Evolutionary conservation across 2,113 vertebrate genomes (phyloP).

Genomic region (Anhinga rufa): DNA sequence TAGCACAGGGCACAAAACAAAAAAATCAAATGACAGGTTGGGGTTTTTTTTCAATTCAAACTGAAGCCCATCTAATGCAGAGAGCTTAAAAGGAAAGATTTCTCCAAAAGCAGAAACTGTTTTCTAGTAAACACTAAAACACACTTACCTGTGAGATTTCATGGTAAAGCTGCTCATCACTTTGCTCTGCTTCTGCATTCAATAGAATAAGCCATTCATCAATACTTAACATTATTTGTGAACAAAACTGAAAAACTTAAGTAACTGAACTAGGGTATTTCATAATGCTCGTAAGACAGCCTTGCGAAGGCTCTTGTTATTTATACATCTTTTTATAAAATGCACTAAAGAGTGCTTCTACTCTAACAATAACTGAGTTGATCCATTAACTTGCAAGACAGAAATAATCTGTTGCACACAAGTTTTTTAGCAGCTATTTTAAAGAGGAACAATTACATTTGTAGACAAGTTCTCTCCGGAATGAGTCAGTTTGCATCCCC

Average conservation of each 20-base stretch:
- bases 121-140: not conserved
- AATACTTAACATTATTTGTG: not conserved
- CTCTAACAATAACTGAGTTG: not conserved
- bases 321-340: not conserved
- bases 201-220: not conserved
- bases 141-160: constrained; percentile 91
- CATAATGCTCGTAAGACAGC: not conserved
- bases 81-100: not conserved
- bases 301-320: not conserved
- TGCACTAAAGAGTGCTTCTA: not conserved
- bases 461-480: not conserved
- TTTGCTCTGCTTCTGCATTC: constrained; percentile 90
- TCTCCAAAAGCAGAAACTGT: not conserved
- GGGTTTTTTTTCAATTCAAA: not conserved
- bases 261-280: not conserved
- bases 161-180: constrained; percentile 93
- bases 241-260: not conserved
- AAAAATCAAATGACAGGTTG: not conserved
- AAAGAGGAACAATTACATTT: not conserved
- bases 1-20: not conserved
- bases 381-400: not conserved
- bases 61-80: not conserved
- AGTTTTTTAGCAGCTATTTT: not conserved
- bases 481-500: not conserved
- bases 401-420: not conserved